Conservation (phyloP, 2,888 invertebrate genomes). For the Drosophila neonasuta region DNA sequence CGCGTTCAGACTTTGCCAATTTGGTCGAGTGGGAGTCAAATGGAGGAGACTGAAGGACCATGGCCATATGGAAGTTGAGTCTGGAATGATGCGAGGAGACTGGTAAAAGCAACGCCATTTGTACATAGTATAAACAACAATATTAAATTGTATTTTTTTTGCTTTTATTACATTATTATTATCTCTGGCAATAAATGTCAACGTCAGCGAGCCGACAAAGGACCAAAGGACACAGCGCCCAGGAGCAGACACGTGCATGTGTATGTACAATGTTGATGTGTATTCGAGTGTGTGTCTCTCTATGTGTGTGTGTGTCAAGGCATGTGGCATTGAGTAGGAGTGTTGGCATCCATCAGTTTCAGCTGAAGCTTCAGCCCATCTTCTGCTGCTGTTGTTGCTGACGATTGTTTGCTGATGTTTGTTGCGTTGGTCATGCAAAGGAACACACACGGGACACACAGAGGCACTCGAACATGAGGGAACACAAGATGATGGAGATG, state of each 20-base stretch:
- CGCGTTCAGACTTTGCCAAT: neutral
- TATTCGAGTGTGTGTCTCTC: conserved; percentile 15
- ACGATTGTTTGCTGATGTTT: conserved; percentile 54
- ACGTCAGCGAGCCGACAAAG: conserved; percentile 77
- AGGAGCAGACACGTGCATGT: conserved; percentile 53
- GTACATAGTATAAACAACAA: conserved; percentile 75
- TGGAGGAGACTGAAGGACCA: neutral
- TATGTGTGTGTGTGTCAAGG: conserved; percentile 18
- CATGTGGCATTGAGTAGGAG: conserved; percentile 26
- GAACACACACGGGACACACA: conserved; percentile 15
- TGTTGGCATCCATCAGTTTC: conserved; percentile 42
- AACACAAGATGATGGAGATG: conserved; percentile 27
- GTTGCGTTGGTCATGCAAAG: conserved; percentile 64
- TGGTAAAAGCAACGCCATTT: conserved; percentile 52
- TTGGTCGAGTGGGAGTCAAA: conserved; percentile 13
- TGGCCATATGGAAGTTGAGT: conserved; percentile 28
- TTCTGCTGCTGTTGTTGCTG: conserved; percentile 10
- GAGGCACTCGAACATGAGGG: conserved; percentile 42
- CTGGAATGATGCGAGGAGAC: conserved; percentile 7
- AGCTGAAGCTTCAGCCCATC: conserved; percentile 9
- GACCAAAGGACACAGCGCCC: conserved; percentile 63
- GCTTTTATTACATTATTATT: conserved; percentile 79
- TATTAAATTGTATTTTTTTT: conserved; percentile 75
- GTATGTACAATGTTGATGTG: conserved; percentile 37
- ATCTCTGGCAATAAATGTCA: conserved; percentile 79